A percentile compares a stretch with the other conserved stretches of the same genome.
phyloP scores from a whole-genome alignment of 2,113 vertebrate genomes.

The Nettapus auritus region DNA sequence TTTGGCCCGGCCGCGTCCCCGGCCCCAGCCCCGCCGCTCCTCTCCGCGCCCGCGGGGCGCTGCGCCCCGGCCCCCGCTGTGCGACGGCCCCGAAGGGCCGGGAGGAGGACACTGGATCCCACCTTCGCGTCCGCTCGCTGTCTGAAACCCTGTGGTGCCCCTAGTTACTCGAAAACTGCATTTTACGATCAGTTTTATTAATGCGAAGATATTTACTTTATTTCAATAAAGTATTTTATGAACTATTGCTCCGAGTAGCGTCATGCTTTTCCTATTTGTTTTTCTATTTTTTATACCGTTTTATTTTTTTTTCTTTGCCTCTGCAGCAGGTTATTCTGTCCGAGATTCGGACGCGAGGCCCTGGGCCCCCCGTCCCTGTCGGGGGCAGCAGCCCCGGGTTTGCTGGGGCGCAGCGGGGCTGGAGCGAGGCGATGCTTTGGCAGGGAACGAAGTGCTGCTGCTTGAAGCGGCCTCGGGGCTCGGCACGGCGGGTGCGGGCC shows the following conservation, averaged over 20 bases:
- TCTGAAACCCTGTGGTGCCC: conserved; percentile 56
- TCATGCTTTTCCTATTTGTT: not conserved
- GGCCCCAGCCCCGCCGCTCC: not conserved
- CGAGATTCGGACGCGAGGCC: not conserved
- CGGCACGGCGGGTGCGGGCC: too few species aligned
- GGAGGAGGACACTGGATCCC: conserved; percentile 32
- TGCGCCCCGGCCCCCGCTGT: not conserved
- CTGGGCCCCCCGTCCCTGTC: not conserved
- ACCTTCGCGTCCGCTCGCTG: conserved; percentile 1
- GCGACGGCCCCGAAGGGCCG: not conserved
- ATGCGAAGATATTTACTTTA: conserved; percentile 78
- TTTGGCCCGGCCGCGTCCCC: not conserved
- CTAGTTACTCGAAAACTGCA: conserved; percentile 55
- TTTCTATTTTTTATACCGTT: not conserved
- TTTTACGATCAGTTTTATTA: conserved; percentile 70
- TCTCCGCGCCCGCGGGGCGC: not conserved
- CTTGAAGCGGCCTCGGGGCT: too few species aligned
- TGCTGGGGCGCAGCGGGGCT: not conserved
- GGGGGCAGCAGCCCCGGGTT: not conserved
- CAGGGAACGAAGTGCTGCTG: too few species aligned
- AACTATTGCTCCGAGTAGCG: not conserved
- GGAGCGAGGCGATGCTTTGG: not conserved
- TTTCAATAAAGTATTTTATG: conserved; percentile 85
- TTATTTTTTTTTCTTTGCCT: not conserved
- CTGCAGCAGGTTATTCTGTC: not conserved